Evolutionary conservation across 2,888 invertebrate genomes (phyloP).

Genomic region (Diachrysia chrysitis): DNA sequence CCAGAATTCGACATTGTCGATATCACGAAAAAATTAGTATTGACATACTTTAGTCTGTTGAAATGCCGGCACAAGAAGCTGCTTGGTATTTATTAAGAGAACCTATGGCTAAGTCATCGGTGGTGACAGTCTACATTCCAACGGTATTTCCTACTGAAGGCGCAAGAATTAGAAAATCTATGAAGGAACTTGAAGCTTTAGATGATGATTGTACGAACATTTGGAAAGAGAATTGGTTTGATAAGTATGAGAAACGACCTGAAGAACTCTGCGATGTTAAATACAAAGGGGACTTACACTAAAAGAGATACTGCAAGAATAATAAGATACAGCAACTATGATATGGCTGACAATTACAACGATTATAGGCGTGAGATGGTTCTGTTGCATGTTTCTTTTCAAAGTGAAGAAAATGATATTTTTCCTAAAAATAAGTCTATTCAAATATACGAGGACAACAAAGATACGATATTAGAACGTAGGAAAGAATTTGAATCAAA

Average conservation of each 20-base stretch:
- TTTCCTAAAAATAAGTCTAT: constrained; percentile 66
- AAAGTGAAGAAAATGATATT: constrained; percentile 69
- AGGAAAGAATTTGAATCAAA: constrained; percentile 58
- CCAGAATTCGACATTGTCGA: constrained; percentile 60
- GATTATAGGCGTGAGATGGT: constrained; percentile 73
- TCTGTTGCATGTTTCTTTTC: constrained; percentile 68
- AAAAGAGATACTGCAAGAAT: constrained; percentile 59
- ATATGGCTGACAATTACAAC: constrained; percentile 64
- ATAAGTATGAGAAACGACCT: constrained; percentile 74
- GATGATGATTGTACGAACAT: constrained; percentile 69
- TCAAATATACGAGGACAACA: constrained; percentile 65
- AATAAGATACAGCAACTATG: constrained; percentile 70
- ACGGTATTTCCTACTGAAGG: constrained; percentile 67
- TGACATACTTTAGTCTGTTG: constrained; percentile 53
- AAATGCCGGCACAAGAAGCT: constrained; percentile 73
- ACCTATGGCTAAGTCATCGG: constrained; percentile 55
- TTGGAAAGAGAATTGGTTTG: constrained; percentile 76
- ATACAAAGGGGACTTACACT: constrained; percentile 49
- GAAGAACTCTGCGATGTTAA: constrained; percentile 62
- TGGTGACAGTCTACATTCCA: constrained; percentile 52
- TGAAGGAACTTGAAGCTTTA: constrained; percentile 64
- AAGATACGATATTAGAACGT: constrained; percentile 55
- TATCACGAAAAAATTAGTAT: constrained; percentile 55
- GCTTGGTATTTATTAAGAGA: constrained; percentile 63
- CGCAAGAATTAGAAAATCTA: constrained; percentile 66